These are phyloP conservation scores for Cryptotermes secundus DNA, from an alignment of 1,140 invertebrate species.

Conservation along the genomic window DNA sequence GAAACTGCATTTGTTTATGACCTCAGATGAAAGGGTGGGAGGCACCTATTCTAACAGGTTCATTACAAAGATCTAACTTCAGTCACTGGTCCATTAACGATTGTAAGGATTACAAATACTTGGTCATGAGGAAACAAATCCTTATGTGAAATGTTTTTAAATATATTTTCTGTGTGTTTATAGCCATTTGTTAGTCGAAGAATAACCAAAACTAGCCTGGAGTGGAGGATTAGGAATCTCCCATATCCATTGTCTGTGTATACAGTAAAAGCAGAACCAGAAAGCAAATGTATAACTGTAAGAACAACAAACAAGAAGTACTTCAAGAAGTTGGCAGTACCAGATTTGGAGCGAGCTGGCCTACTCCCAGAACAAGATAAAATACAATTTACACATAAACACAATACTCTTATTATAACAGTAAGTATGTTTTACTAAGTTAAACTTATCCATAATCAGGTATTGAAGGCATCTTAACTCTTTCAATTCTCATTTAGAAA, in stretches of 20 bases:
- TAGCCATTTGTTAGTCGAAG: conserved; percentile 68
- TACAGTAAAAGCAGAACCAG: conserved; percentile 61
- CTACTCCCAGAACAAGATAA: conserved; percentile 60
- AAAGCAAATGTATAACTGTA: conserved; percentile 64
- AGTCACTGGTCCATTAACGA: too few relatives aligned
- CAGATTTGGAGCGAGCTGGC: conserved; percentile 67
- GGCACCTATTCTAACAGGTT: too few relatives aligned
- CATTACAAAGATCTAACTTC: too few relatives aligned
- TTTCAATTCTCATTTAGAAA: too few relatives aligned
- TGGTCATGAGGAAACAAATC: too few relatives aligned
- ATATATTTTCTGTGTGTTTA: conserved; percentile 40
- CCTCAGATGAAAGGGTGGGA: too few relatives aligned
- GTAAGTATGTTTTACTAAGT: conserved; percentile 51
- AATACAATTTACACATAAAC: conserved; percentile 66
- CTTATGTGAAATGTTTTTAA: neutral
- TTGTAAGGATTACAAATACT: too few relatives aligned
- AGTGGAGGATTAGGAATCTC: conserved; percentile 80
- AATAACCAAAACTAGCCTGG: conserved; percentile 69
- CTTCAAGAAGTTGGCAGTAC: conserved; percentile 70
- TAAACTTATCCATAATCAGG: neutral
- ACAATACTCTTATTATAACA: conserved; percentile 74
- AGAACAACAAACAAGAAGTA: conserved; percentile 79
- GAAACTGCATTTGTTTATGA: too few relatives aligned
- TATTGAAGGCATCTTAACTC: neutral
- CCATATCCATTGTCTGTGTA: conserved; percentile 70